phyloP scores from a whole-genome alignment of 1,140 invertebrate genomes.

The Heliconius hermathena region DNA sequence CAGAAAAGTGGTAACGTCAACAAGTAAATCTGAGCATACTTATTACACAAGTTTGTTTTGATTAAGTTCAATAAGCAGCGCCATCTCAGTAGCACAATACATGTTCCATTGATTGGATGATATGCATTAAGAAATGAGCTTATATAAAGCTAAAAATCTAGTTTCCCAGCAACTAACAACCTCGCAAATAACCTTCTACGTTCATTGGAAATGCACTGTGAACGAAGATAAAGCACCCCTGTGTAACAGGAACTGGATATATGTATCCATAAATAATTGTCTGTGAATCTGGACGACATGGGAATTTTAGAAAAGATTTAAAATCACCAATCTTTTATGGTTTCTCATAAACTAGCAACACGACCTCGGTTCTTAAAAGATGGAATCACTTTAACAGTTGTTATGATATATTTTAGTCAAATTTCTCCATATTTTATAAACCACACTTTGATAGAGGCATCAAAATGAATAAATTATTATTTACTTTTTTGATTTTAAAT shows the following conservation, averaged over 20 bases:
- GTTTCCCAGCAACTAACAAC: not conserved
- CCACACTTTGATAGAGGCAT: no score
- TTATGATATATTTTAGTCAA: not conserved
- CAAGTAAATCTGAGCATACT: no score
- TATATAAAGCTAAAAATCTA: slow-evolving; percentile 5
- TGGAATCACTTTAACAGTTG: not conserved
- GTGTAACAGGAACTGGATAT: slow-evolving; percentile 27
- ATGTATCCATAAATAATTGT: slow-evolving; percentile 34
- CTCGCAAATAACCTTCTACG: slow-evolving; percentile 21
- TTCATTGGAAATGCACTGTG: slow-evolving; percentile 30
- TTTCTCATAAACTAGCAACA: not conserved
- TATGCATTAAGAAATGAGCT: slow-evolving; percentile 7
- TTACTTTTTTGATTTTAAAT: no score
- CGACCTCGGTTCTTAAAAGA: not conserved
- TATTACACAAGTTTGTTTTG: not conserved
- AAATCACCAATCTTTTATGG: not conserved
- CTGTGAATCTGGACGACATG: slow-evolving; percentile 16
- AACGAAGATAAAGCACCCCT: slow-evolving; percentile 34
- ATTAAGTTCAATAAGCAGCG: not conserved
- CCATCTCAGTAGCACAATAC: not conserved
- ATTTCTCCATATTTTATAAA: no score
- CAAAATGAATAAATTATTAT: no score
- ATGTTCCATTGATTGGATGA: not conserved
- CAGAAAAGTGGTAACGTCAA: no score
- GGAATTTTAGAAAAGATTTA: slow-evolving; percentile 2